Evolutionary conservation across 2,888 invertebrate species (phyloP), one percentile per base, ranked within the genome.

Genomic region (Tinea pellionella): DNA sequence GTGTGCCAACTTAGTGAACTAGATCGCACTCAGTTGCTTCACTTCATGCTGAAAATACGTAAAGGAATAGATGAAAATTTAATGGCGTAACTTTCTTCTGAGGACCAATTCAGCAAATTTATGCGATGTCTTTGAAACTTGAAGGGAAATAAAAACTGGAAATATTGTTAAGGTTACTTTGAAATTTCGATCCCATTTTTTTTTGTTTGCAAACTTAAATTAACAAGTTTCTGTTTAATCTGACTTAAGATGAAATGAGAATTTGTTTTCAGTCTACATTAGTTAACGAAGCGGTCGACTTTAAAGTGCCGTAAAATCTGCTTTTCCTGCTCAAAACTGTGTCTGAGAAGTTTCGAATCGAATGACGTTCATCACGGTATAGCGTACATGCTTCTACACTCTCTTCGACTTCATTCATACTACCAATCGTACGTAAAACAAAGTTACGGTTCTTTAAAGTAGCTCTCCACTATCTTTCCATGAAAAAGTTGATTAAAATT

Each of bases 51-150:
- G 37, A 37, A 37, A 37, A 37, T 2, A 37, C 9, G 15, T n/a
- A 2, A 53, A 53, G 53, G 24, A 53, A 53, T 24, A 24, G 24
- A 19, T n/a, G 53, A 24, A 53, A 53, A 53, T 53, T 53, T 24
- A 47, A 53, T 18, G 53, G 2, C 53, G 24, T 4, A 53, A 53
- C 53, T 53, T 53, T 53, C 53, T 53, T 53, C 24, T 19, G 53
- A n/a, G 24, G 19, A 53, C 53, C 53, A 53, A 53, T 53, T 53
- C 53, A 53, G 19, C 18, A 53, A 53, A 53, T 53, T 53, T 53
- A 53, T 53, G 53, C 24, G 18, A 53, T 53, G 18, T 24, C 53
- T 53, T 53, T 53, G 53, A 53, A 53, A 53, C 53, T 53, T 12
- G 8, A 15, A 47, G n/a, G 47, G 47, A 13, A 47, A 47, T 47